phyloP scores from a whole-genome alignment of 1,140 invertebrate genomes.

The Drosophila lacertosa region DNA sequence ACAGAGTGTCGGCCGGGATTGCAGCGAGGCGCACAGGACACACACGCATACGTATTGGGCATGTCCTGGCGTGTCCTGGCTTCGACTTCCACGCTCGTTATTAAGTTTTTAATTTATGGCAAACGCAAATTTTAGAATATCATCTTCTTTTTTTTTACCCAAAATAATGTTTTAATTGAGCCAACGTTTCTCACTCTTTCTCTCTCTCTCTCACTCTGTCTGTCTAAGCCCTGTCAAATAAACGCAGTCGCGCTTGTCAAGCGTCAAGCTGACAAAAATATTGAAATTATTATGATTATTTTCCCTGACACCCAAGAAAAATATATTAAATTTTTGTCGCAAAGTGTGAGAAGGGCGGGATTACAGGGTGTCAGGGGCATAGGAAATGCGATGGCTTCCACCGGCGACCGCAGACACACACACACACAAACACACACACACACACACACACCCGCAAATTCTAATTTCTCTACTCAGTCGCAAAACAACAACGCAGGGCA shows the following conservation, averaged over 20 bases:
- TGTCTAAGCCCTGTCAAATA: constrained; percentile 49
- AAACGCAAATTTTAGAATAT: constrained; percentile 49
- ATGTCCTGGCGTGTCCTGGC: constrained; percentile 74
- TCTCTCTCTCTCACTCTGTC: too few relatives aligned
- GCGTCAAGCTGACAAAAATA: constrained; percentile 69
- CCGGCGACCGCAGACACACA: constrained; percentile 66
- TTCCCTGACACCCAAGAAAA: constrained; percentile 53
- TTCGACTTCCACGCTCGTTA: constrained; percentile 65
- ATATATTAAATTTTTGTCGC: constrained; percentile 73
- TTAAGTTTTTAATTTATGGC: constrained; percentile 83
- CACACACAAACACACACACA: constrained; percentile 40
- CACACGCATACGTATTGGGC: constrained; percentile 74
- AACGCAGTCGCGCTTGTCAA: constrained; percentile 70
- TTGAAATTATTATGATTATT: constrained; percentile 81
- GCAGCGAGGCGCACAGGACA: constrained; percentile 50
- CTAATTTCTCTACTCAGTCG: constrained; percentile 72
- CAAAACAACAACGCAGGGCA: constrained; percentile 47
- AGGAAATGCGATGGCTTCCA: constrained; percentile 66
- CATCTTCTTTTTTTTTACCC: constrained; percentile 42
- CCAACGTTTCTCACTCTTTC: too few relatives aligned
- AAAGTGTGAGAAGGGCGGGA: constrained; percentile 1
- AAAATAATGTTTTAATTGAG: constrained; percentile 83
- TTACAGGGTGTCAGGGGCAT: constrained; percentile 19
- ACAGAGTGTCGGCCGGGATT: constrained; percentile 29
- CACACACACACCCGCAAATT: constrained; percentile 50